A percentile compares a stretch with the other conserved stretches of the same genome.
Conservation (phyloP, 2,113 vertebrate genomes). For the Connochaetes taurinus region DNA sequence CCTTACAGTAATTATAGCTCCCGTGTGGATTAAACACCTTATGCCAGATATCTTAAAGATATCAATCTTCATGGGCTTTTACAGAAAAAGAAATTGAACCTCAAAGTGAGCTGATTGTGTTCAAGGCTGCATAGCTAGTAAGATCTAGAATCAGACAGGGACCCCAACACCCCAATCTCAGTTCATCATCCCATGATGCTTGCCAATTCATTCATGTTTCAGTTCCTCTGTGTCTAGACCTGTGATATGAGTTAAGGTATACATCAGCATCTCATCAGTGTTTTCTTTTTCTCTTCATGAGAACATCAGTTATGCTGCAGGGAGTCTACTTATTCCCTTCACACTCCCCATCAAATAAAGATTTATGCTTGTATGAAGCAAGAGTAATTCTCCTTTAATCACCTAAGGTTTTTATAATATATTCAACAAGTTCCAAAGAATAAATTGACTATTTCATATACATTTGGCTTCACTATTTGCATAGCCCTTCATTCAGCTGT, state of each 20-base stretch:
- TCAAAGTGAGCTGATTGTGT: not conserved
- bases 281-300: not conserved
- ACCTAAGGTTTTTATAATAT: not conserved
- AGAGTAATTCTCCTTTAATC: constrained; percentile 6
- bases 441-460: not conserved
- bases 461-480: not conserved
- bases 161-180: not conserved
- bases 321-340: not conserved
- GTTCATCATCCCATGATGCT: not conserved
- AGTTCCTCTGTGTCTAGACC: not conserved
- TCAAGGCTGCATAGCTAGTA: not conserved
- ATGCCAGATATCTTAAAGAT: not conserved
- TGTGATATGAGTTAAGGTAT: not conserved
- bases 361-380: not conserved
- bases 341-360: not conserved
- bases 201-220: not conserved
- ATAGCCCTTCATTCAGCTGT: not conserved
- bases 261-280: not conserved
- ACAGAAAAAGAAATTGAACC: not conserved
- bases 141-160: not conserved
- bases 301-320: not conserved
- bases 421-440: not conserved
- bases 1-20: not conserved
- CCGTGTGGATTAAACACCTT: not conserved
- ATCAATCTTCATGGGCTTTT: not conserved